Evolutionary conservation across 2,888 invertebrate genomes (phyloP), one percentile per base, ranked within the genome.

Genomic region (Ectemnius continuus): DNA sequence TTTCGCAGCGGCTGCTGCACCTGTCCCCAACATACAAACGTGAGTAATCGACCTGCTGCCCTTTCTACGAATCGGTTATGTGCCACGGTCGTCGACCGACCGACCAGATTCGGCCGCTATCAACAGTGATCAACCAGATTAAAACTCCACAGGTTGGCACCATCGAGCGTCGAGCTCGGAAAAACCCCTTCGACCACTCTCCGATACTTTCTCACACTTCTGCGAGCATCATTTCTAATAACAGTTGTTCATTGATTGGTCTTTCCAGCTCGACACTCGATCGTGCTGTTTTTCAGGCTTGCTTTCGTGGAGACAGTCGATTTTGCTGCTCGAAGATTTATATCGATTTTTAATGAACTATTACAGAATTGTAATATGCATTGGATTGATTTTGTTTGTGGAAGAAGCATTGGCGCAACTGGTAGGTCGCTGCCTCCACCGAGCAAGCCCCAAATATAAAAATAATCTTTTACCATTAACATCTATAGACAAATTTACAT

Each of bases 1-100:
- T 92, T 95, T 95, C 91, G 95, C 95, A 93, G 96, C 94, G 90
- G 93, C 94, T 93, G 95, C 95, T 94, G 95, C 96, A 95, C 96
- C 96, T 96, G 94, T 94, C 94, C 93, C 93, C 90, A 89, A 90
- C 89, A 90, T 88, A 87, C 70, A 83, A 83, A 75, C 47, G 70
- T 77, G 63, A 73, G 68, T 82, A 79, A 81, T 70, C 73, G 78
- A 75, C 75, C 75, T 75, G 70, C 62, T 63, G 68, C 65, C 63
- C 72, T 52, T 52, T 52, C 52, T 59, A 73, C 61, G 61, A 48
- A 68, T 72, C 52, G 61, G 63, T 66, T 26, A 74, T 72, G 70
- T 70, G 76, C 80, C 76, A 71, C 71, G 59, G 66, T 68, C 72
- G 67, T 73, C 65, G 70, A 63, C 61, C 68, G 71, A 56, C 65